Conservation (phyloP, 2,113 vertebrate species). For the Syrmaticus mikado region DNA sequence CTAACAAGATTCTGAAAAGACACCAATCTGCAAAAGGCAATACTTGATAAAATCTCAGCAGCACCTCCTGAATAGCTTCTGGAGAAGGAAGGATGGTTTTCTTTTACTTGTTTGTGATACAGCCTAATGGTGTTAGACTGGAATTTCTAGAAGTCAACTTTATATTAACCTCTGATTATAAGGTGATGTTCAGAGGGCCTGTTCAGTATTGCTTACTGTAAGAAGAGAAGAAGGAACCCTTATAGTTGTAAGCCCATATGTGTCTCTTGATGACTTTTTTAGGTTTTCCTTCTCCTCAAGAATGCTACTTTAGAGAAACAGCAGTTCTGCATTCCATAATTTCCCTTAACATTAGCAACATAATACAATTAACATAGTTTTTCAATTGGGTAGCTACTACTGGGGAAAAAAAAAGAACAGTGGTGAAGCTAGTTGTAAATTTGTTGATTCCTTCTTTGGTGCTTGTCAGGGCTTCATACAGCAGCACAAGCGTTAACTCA, state of each 20-base stretch:
- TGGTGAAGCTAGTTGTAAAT: neutral
- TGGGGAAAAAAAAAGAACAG: neutral
- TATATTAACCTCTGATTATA: neutral
- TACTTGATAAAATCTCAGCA: neutral
- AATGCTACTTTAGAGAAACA: neutral
- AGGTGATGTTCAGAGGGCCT: neutral
- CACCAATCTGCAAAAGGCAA: neutral
- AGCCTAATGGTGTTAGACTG: neutral
- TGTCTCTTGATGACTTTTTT: neutral
- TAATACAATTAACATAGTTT: neutral
- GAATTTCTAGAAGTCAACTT: neutral
- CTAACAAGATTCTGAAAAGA: neutral
- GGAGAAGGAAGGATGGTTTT: neutral
- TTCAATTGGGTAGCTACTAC: neutral
- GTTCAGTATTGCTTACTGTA: neutral
- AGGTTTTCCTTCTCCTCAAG: neutral
- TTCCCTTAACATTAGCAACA: neutral
- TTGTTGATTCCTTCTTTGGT: neutral
- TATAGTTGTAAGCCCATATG: neutral
- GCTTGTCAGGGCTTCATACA: neutral
- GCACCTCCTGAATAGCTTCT: neutral
- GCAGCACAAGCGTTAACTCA: neutral
- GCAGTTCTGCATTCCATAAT: neutral
- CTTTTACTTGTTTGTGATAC: neutral
- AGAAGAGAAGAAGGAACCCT: neutral